phyloP scores from a whole-genome alignment of 1,140 invertebrate species.

The Melanaphis sacchari region DNA sequence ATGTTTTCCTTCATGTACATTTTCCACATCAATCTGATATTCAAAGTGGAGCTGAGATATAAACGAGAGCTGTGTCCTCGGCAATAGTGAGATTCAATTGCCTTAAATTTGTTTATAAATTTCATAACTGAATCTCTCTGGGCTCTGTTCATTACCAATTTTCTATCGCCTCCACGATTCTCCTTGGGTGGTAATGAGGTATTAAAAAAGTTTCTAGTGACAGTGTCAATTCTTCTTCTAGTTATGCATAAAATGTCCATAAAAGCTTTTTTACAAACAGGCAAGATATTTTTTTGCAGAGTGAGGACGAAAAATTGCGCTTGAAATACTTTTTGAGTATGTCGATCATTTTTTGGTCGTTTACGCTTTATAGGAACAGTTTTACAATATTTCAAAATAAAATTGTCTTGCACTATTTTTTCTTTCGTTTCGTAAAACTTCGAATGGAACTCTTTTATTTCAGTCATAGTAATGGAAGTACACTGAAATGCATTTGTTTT shows the following conservation, averaged over 20 bases:
- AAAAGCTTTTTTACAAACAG: conserved; percentile 18
- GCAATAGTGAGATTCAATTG: not conserved
- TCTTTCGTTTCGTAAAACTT: not conserved
- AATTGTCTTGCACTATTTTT: not conserved
- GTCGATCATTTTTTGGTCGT: not conserved
- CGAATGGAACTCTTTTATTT: not conserved
- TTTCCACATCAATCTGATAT: not conserved
- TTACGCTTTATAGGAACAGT: not conserved
- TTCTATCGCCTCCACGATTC: not conserved
- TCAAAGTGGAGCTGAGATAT: not conserved
- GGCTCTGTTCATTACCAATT: not conserved
- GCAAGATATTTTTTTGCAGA: not conserved
- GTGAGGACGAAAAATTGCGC: not conserved
- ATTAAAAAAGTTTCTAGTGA: conserved; percentile 9
- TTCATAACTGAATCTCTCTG: not conserved
- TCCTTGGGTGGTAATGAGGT: not conserved
- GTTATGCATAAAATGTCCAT: not conserved
- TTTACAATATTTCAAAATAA: not conserved
- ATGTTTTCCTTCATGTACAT: not conserved
- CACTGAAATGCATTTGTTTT: not conserved
- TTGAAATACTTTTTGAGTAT: not conserved
- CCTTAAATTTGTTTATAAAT: not conserved
- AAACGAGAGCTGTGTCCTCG: not conserved
- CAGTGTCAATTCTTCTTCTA: not conserved
- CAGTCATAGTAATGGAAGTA: not conserved